Conservation (phyloP, 2,888 invertebrate species). For the Eulithis prunata region DNA sequence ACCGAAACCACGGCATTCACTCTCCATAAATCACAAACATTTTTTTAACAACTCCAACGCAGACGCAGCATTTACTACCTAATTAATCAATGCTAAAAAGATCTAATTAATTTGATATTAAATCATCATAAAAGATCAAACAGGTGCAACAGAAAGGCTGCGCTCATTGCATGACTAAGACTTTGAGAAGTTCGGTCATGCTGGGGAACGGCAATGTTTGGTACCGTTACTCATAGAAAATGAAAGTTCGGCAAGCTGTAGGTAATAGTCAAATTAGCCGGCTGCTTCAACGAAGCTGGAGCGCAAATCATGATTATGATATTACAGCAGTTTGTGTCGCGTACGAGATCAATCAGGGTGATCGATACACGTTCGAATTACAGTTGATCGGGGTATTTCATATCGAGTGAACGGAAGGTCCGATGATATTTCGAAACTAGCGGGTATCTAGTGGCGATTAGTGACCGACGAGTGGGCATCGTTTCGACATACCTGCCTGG, state of each 20-base stretch:
- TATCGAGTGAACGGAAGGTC: constrained; percentile 77
- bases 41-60: constrained; percentile 14
- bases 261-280: constrained; percentile 18
- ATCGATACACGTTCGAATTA: constrained; percentile 63
- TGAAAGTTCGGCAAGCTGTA: constrained; percentile 28
- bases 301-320: constrained; percentile 15
- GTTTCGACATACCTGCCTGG: constrained; percentile 73
- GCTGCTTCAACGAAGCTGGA: constrained; percentile 30
- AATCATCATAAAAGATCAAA: neutral
- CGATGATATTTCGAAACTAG: constrained; percentile 70
- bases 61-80: neutral
- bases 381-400: constrained; percentile 67
- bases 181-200: constrained; percentile 30
- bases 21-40: constrained; percentile 34
- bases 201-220: constrained; percentile 24
- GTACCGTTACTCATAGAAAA: constrained; percentile 34
- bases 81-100: neutral
- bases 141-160: constrained; percentile 35
- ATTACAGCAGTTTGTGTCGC: constrained; percentile 12
- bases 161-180: constrained; percentile 35
- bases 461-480: constrained; percentile 74
- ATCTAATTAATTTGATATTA: constrained; percentile 1
- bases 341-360: constrained; percentile 44
- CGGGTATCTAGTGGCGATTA: constrained; percentile 78
- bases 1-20: constrained; percentile 43